Base-by-base conservation (phyloP, 1,140 invertebrate species). In the Anoplophora glabripennis region DNA sequence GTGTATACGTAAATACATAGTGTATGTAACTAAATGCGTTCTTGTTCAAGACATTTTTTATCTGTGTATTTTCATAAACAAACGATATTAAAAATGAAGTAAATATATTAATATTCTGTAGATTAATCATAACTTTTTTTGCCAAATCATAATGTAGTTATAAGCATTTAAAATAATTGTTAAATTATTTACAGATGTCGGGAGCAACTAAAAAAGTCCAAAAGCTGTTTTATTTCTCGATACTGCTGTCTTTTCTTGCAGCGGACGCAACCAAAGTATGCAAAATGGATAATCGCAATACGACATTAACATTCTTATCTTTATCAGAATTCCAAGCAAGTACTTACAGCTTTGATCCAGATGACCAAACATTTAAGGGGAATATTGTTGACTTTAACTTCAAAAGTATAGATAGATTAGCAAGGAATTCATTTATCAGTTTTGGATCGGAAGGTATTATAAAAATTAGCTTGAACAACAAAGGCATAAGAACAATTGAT, bases 361-460 rank as follows among this genome's bases (percentile, higher is more conserved):
- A 10, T 5, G 17, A 36, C n/a, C 7, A 14, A n/a, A 28, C 15
- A 10, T 63, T 47, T 37, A 15, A 52, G 15, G 63, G 63, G 33
- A 61, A 57, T 37, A 37, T 41, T 10, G 53, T 64, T 8, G 40
- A 54, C 18, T 61, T 64, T 44, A 28, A 45, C 37, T 52, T 18
- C 10, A 28, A 41, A 0, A 46, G 28, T 12, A 61, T 61, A 5
- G 36, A 61, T 7, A 57, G 17, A 36, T 28, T 64, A 10, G 1
- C 37, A 33, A 64, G 55, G 33, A 64, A 64, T 38, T 18, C 15
- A 0, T 64, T 64, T 42, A 36, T 64, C 1, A 61, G 51, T 28
- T 55, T 57, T 34, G 46, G 51, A 28, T 64, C 63, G 0, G 12
- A 61, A 8, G 18, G 38, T 17, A 48, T 64, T 28, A 51, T 61